These are phyloP conservation scores for Cerastoderma edule DNA, from an alignment of 2,888 invertebrate species.

Conservation along the genomic window DNA sequence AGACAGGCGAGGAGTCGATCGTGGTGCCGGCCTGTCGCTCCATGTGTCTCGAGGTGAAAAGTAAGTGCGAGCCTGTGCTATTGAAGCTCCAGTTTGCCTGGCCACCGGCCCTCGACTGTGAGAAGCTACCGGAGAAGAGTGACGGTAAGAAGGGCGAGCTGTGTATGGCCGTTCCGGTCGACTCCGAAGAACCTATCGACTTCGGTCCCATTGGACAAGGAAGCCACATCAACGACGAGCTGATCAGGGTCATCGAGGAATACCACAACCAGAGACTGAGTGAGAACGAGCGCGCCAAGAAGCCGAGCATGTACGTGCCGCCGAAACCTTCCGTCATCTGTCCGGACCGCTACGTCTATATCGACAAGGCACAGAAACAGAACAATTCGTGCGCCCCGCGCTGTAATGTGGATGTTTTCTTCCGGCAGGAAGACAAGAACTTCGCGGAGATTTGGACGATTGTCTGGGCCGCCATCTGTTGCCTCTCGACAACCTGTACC, in stretches of 20 bases:
- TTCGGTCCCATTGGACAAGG: slow-evolving; percentile 51
- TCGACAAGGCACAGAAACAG: slow-evolving; percentile 71
- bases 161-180: slow-evolving; percentile 89
- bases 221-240: slow-evolving; percentile 8
- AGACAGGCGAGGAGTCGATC: slow-evolving; percentile 88
- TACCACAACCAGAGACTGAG: slow-evolving; percentile 24
- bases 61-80: slow-evolving; percentile 86
- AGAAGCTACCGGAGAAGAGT: slow-evolving; percentile 89
- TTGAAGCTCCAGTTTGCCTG: slow-evolving; percentile 87
- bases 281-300: slow-evolving; percentile 12
- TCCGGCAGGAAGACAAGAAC: slow-evolving; percentile 88
- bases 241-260: slow-evolving; percentile 18
- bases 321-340: slow-evolving; percentile 57
- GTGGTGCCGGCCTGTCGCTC: slow-evolving; percentile 92
- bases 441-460: slow-evolving; percentile 90
- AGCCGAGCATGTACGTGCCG: slow-evolving; percentile 11
- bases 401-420: slow-evolving; percentile 89
- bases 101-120: slow-evolving; percentile 91
- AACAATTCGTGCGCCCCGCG: slow-evolving; percentile 82
- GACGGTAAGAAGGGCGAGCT: slow-evolving; percentile 86
- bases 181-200: slow-evolving; percentile 71
- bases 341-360: slow-evolving; percentile 78
- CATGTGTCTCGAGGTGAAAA: slow-evolving; percentile 89
- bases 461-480: slow-evolving; percentile 91
- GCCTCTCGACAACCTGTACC: slow-evolving; percentile 84